A percentile compares a stretch with the other conserved stretches of the same genome.
Evolutionary conservation across 2,888 invertebrate genomes (phyloP).

Genomic region (Apantesis nais): DNA sequence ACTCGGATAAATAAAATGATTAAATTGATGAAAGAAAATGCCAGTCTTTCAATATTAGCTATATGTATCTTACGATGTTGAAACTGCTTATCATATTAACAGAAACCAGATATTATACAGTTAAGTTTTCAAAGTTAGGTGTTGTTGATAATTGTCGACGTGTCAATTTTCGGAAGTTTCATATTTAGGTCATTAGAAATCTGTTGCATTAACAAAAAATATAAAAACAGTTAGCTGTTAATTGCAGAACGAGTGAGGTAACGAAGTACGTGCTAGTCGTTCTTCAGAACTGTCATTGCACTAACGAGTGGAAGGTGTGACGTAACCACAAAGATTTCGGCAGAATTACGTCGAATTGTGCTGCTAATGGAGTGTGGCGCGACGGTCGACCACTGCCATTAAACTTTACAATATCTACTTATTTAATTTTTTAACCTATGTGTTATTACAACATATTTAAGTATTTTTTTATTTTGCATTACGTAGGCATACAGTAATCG

Average conservation of each 20-base stretch:
- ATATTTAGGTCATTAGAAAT: constrained; percentile 42
- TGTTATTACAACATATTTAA: constrained; percentile 32
- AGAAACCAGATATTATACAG: constrained; percentile 6
- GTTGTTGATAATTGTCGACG: constrained; percentile 25
- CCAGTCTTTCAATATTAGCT: neutral
- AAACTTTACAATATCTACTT: constrained; percentile 43
- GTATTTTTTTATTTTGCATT: constrained; percentile 26
- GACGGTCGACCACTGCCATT: constrained; percentile 44
- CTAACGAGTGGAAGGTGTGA: constrained; percentile 65
- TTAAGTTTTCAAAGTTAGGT: constrained; percentile 21
- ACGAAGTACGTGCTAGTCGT: constrained; percentile 61
- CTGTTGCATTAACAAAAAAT: constrained; percentile 47
- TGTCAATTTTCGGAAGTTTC: constrained; percentile 31
- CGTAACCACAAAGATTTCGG: constrained; percentile 71
- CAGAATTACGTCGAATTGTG: constrained; percentile 73
- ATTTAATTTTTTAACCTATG: constrained; percentile 39
- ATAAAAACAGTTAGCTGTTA: constrained; percentile 55
- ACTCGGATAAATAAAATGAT: neutral
- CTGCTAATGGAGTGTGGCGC: constrained; percentile 72
- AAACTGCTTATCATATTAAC: neutral
- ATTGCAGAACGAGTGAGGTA: constrained; percentile 63
- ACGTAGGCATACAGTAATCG: constrained; percentile 16
- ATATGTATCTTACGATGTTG: neutral
- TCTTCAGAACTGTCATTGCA: constrained; percentile 56
- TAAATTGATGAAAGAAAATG: neutral